Conservation (phyloP, 2,888 invertebrate species). For the Exephanes ischioxanthus region DNA sequence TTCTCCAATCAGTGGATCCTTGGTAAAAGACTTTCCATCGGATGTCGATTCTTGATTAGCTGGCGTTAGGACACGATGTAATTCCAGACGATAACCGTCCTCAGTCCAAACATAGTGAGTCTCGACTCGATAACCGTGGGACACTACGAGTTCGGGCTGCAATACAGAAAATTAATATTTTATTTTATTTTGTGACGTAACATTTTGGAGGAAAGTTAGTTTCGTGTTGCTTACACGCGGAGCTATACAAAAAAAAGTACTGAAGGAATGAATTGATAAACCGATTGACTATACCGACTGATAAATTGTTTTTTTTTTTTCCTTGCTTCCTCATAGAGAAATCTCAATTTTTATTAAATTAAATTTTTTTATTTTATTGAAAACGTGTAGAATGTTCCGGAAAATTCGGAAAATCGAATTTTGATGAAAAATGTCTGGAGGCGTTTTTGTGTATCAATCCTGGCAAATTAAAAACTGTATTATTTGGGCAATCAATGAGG, state of each 20-base stretch:
- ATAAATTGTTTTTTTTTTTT: not conserved
- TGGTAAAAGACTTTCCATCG: slow-evolving; percentile 29
- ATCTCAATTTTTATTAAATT: not conserved
- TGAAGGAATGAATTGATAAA: not conserved
- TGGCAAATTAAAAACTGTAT: no score
- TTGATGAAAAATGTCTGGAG: no score
- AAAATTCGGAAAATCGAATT: no score
- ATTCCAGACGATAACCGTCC: slow-evolving; percentile 85
- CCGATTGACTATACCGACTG: not conserved
- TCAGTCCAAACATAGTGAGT: slow-evolving; percentile 85
- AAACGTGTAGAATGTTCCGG: no score
- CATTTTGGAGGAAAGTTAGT: not conserved
- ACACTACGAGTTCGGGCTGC: slow-evolving; percentile 85
- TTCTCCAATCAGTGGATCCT: slow-evolving; percentile 4
- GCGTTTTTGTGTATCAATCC: no score
- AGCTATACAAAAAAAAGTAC: not conserved
- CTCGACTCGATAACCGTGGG: slow-evolving; percentile 84
- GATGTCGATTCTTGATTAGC: slow-evolving; percentile 28
- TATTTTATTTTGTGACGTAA: not conserved
- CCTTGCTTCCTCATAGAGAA: not conserved
- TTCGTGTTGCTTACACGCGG: not conserved
- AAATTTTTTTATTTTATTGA: no score
- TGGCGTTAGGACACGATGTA: slow-evolving; percentile 83
- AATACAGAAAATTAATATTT: slow-evolving; percentile 65
- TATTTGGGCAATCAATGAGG: no score